These are phyloP conservation scores for Ormyrus rosae DNA, from an alignment of 2,888 invertebrate genomes.

Conservation along the genomic window DNA sequence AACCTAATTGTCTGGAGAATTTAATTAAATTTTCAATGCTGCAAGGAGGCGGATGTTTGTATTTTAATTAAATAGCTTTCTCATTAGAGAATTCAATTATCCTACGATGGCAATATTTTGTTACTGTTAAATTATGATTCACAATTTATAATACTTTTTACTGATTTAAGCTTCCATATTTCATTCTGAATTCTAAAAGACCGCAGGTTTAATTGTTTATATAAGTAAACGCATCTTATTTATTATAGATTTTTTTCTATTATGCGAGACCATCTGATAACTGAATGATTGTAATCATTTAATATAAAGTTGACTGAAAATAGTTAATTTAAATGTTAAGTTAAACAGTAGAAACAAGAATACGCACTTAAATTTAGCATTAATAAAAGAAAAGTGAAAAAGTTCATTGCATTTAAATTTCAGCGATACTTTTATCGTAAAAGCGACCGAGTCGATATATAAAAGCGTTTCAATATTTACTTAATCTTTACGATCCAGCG, in stretches of 20 bases:
- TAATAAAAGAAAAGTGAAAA: not conserved
- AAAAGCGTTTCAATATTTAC: not conserved
- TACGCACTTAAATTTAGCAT: not conserved
- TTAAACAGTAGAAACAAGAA: not conserved
- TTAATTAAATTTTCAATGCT: slow-evolving; percentile 47
- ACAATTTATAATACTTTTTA: too few species aligned
- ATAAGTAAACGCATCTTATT: too few species aligned
- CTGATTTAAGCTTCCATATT: too few species aligned
- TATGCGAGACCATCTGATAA: too few species aligned
- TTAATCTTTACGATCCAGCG: not conserved
- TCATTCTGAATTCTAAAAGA: too few species aligned
- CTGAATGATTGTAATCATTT: too few species aligned
- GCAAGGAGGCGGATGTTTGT: not conserved
- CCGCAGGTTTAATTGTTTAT: too few species aligned
- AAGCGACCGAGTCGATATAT: not conserved
- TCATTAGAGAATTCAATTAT: too few species aligned
- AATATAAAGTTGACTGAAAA: not conserved
- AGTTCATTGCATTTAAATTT: not conserved
- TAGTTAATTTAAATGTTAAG: not conserved
- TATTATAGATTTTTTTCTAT: too few species aligned
- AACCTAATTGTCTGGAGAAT: slow-evolving; percentile 42
- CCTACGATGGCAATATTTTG: too few species aligned
- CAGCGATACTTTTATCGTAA: not conserved
- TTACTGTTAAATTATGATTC: not conserved
- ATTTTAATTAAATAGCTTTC: too few species aligned